Evolutionary conservation across 2,888 invertebrate genomes (phyloP), one percentile per base, ranked within the genome.

Genomic region (Drosophila meridiana): DNA sequence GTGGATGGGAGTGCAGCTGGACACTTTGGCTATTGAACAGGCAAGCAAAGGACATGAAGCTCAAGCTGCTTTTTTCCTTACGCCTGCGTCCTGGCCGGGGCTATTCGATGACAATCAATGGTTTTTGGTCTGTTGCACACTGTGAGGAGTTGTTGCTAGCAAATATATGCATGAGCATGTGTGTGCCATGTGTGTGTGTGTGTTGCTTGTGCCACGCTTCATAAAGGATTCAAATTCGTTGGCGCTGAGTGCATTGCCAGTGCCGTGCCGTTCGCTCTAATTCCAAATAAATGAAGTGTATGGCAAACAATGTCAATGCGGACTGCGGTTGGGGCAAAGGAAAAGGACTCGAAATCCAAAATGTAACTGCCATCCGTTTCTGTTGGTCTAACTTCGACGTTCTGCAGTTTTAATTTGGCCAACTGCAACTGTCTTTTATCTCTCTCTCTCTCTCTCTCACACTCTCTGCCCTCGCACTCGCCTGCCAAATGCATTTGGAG

Each of bases 21-120:
- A 68, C 72, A 78, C 73, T 77, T 75, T 76, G 76, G 63, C 66
- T 61, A 71, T 73, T 76, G 67, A 67, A 59, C 71, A 43, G 59
- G 57, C 42, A 6, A 61, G 40, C 47, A 45, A 66, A 45, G 65
- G 55, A 72, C 69, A 69, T 56, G 63, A 26, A 61, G 75, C 78
- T 78, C 68, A 83, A 81, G 83, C 83, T 72, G 80, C 78, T 82
- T 79, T 80, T 78, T 79, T 73, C 36, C 73, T 62, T 81, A 66
- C 65, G 71, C 83, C 67, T 77, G 69, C 74, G 42, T 59, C 55
- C 76, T 65, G 40, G 42, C 63, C 64, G 66, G 66, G 61, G 76
- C 75, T 75, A 83, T 92, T 92, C 91, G 92, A 91, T 92, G 91
- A 92, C 92, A 92, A 92, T 92, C 92, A 92, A 92, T 92, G 92